Evolutionary conservation across 2,113 vertebrate genomes (phyloP).

Genomic region (Sinosuthora webbiana): DNA sequence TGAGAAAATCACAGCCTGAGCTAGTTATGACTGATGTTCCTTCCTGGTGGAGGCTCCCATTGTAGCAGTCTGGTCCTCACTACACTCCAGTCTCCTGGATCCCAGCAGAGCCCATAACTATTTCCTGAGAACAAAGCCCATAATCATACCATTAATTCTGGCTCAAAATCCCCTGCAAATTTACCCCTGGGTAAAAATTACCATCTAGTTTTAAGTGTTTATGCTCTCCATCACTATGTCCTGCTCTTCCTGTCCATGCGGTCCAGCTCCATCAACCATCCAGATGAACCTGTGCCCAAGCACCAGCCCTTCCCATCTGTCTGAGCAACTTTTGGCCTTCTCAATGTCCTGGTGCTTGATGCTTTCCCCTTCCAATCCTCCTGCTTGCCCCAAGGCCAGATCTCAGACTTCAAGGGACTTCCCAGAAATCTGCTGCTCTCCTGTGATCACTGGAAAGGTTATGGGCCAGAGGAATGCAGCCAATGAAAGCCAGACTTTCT

Average conservation of each 20-base stretch:
- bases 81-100: background rate
- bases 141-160: background rate
- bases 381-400: background rate
- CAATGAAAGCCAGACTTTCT: background rate
- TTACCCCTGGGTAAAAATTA: background rate
- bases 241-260: fast-evolving
- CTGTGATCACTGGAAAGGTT: background rate
- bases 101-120: no score
- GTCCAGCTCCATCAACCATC: background rate
- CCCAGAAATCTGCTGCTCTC: background rate
- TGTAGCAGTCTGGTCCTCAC: background rate
- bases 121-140: background rate
- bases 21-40: background rate
- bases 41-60: background rate
- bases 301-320: background rate
- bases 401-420: fast-evolving
- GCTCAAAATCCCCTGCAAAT: background rate
- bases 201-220: background rate
- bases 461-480: background rate
- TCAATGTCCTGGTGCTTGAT: background rate
- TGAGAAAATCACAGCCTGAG: background rate
- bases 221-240: background rate
- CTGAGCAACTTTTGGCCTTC: background rate
- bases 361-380: background rate
- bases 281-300: background rate